These are phyloP conservation scores for Acropternis orthonyx DNA, from an alignment of 2,797 vertebrate genomes.

Conservation along the genomic window DNA sequence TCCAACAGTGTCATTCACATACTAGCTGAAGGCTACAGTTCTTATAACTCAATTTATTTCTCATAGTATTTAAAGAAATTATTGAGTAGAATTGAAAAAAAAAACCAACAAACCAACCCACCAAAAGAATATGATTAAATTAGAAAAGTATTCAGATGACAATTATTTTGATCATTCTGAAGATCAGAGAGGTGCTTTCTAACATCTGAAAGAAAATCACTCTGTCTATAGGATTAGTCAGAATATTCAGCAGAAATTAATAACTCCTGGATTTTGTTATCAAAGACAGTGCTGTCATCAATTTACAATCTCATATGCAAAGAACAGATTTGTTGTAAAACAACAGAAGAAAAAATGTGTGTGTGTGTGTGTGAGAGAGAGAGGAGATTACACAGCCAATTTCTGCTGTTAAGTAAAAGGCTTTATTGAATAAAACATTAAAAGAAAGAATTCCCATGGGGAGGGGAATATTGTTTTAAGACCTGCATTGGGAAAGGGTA, in stretches of 20 bases:
- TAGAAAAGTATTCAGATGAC: not conserved
- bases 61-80: not conserved
- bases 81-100: not conserved
- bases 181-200: not conserved
- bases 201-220: not conserved
- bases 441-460: not conserved
- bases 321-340: not conserved
- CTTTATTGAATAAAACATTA: constrained; percentile 30
- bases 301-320: not conserved
- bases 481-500: not conserved
- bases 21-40: not conserved
- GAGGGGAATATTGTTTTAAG: constrained; percentile 25
- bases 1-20: not conserved
- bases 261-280: not conserved
- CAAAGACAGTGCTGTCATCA: not conserved
- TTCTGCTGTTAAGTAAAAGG: constrained; percentile 19
- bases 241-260: constrained; percentile 32
- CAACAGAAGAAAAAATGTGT: not conserved
- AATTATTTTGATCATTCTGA: not conserved
- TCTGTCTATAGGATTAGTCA: not conserved
- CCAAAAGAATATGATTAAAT: not conserved
- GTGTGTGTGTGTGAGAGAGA: not conserved
- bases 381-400: not conserved
- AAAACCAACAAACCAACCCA: rapidly evolving
- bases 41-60: not conserved